Evolutionary conservation across 1,140 invertebrate species (phyloP).

Genomic region (Euura lappo): DNA sequence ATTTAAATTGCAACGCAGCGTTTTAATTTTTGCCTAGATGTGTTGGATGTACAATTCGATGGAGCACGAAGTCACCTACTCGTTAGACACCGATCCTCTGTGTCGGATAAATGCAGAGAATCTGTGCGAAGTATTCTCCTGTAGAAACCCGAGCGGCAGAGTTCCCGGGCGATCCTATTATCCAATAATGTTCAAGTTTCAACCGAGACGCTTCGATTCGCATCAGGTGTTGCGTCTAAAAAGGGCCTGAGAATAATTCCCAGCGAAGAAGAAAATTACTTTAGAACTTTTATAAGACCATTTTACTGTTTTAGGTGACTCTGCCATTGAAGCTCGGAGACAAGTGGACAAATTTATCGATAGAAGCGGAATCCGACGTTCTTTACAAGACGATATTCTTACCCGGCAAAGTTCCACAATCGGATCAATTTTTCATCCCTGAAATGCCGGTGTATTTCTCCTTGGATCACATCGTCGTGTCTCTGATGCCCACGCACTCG

Average conservation of each 20-base stretch:
- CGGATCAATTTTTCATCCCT: constrained; percentile 24
- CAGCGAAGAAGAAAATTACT: neutral
- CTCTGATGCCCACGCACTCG: constrained; percentile 24
- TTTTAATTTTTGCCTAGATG: constrained; percentile 29
- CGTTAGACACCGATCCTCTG: constrained; percentile 29
- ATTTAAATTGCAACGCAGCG: neutral
- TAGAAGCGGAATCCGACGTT: constrained; percentile 29
- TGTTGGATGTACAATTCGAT: constrained; percentile 42
- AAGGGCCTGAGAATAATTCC: neutral
- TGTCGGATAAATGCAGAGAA: constrained; percentile 33
- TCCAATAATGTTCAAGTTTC: constrained; percentile 43
- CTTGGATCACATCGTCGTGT: constrained; percentile 29
- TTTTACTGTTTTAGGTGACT: constrained; percentile 27
- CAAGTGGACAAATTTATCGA: constrained; percentile 24
- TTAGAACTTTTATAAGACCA: neutral
- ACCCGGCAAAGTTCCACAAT: constrained; percentile 14
- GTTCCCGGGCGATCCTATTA: constrained; percentile 19
- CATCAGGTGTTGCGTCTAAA: constrained; percentile 31
- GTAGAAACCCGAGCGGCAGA: constrained; percentile 30
- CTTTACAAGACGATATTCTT: constrained; percentile 11
- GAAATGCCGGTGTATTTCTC: constrained; percentile 42
- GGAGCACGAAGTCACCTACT: constrained; percentile 31
- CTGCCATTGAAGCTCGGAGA: constrained; percentile 35
- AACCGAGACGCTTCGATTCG: constrained; percentile 35
- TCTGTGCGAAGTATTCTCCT: constrained; percentile 36